Evolutionary conservation across 2,888 invertebrate genomes (phyloP).

Genomic region (Plagiodera versicolora): DNA sequence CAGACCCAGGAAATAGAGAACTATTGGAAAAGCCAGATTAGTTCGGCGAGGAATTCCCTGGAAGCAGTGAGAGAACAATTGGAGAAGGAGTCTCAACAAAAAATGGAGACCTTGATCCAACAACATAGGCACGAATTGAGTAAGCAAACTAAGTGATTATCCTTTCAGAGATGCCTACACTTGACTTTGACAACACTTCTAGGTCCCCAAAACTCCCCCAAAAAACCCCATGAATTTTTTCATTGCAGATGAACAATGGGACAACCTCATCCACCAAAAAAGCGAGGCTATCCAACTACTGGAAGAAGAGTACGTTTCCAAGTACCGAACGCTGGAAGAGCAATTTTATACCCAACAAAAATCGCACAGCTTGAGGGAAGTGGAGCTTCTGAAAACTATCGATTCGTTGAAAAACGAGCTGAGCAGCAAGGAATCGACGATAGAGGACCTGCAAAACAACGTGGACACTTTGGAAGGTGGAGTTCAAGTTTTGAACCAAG

Average conservation of each 20-base stretch:
- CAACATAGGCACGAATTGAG: constrained; percentile 66
- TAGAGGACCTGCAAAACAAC: constrained; percentile 54
- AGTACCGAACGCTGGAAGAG: constrained; percentile 55
- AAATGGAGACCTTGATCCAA: constrained; percentile 57
- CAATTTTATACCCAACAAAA: constrained; percentile 54
- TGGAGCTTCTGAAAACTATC: constrained; percentile 53
- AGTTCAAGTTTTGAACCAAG: constrained; percentile 53
- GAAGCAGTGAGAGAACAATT: constrained; percentile 57
- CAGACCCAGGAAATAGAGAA: constrained; percentile 52
- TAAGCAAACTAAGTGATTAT: constrained; percentile 46
- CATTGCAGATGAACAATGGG: constrained; percentile 66
- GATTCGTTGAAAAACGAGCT: constrained; percentile 53
- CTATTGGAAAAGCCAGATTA: constrained; percentile 53
- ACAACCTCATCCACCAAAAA: constrained; percentile 65
- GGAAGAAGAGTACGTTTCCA: constrained; percentile 63
- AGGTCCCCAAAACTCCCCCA: too few species aligned
- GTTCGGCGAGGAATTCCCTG: constrained; percentile 52
- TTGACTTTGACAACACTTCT: too few species aligned
- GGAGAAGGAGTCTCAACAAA: constrained; percentile 55
- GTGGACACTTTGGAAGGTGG: constrained; percentile 55
- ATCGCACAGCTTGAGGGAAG: constrained; percentile 51
- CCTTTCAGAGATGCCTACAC: too few species aligned
- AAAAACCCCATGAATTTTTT: not conserved
- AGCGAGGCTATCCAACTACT: constrained; percentile 63
- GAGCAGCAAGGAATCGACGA: constrained; percentile 48